Conservation (phyloP, 2,888 invertebrate species). For the Thecocarcelia acutangulata region DNA sequence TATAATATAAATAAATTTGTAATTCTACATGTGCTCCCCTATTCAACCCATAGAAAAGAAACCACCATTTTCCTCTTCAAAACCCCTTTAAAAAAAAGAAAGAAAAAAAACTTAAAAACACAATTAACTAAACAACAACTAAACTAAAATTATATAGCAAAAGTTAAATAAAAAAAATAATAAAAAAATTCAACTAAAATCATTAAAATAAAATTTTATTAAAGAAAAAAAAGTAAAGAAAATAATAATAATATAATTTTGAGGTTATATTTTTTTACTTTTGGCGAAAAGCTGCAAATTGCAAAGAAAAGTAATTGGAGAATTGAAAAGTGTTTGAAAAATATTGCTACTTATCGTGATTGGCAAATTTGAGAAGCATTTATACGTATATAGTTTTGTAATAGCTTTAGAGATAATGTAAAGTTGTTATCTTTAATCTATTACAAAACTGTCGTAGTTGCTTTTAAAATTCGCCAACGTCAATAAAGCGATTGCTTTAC, state of each 20-base stretch:
- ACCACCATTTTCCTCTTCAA: not conserved
- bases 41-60: constrained; percentile 33
- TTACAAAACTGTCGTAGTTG: no score
- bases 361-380: no score
- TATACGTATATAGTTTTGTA: no score
- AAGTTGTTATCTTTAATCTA: no score
- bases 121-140: constrained; percentile 21
- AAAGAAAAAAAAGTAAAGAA: not conserved
- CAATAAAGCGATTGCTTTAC: no score
- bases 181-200: not conserved
- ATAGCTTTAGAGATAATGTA: no score
- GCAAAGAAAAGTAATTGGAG: no score
- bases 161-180: constrained; percentile 46
- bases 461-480: no score
- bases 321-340: no score
- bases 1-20: not conserved
- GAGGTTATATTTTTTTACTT: no score
- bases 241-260: constrained; percentile 11
- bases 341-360: no score
- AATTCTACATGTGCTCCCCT: not conserved
- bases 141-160: constrained; percentile 43
- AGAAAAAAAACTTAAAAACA: not conserved
- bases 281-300: no score
- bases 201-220: not conserved
- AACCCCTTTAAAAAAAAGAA: not conserved